Percentiles rank a stretch among this genome's conserved stretches.
These are phyloP conservation scores for Amblyjoppa proteus DNA, from an alignment of 2,888 invertebrate species.

Conservation along the genomic window DNA sequence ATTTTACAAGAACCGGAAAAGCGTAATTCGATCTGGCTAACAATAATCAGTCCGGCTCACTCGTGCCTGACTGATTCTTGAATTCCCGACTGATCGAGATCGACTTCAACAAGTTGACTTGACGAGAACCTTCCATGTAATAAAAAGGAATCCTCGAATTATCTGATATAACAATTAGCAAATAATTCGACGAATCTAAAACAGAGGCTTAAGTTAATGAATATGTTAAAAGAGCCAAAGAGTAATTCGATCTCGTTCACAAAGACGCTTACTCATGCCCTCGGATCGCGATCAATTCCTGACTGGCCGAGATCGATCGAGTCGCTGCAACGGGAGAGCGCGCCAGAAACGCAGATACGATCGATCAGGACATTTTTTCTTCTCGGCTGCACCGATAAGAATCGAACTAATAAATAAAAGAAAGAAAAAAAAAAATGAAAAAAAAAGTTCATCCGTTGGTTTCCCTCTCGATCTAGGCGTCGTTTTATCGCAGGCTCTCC, in stretches of 20 bases:
- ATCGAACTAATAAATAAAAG: no score
- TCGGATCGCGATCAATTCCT: constrained; percentile 44
- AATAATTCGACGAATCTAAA: neutral
- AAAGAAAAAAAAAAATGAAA: neutral
- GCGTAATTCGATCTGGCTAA: no score
- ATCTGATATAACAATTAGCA: neutral
- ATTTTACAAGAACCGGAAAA: neutral
- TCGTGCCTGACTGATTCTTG: constrained; percentile 21
- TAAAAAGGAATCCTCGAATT: neutral
- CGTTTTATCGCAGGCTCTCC: constrained; percentile 20
- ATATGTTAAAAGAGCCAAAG: neutral
- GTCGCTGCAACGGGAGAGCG: constrained; percentile 28
- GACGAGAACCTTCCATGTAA: no score
- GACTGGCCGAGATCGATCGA: constrained; percentile 49
- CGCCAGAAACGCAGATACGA: constrained; percentile 30
- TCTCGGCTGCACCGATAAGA: neutral
- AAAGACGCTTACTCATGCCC: constrained; percentile 26
- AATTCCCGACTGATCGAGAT: constrained; percentile 44
- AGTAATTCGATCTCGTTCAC: neutral
- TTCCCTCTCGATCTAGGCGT: constrained; percentile 23
- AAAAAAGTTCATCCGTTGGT: constrained; percentile 14
- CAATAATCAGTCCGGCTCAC: neutral
- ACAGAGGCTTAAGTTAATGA: neutral
- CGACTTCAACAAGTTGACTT: constrained; percentile 6
- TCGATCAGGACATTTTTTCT: constrained; percentile 6